Percentiles rank a stretch among this genome's conserved stretches.
Evolutionary conservation across 2,888 invertebrate species (phyloP).

Genomic region (Xestia c-nigrum): DNA sequence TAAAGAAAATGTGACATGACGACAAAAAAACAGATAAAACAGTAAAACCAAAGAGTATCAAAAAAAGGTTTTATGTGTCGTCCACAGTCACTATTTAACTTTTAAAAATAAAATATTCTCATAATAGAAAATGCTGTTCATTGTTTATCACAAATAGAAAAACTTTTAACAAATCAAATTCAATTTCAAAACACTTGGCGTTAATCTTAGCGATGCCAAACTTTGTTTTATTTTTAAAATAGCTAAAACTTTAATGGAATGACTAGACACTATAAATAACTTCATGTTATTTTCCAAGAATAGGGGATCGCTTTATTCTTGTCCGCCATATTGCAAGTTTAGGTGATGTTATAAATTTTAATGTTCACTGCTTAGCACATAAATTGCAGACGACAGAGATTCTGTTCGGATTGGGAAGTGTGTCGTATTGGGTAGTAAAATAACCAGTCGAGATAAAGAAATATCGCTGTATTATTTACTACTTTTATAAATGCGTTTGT

Average conservation of each 20-base stretch:
- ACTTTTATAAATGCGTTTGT: neutral
- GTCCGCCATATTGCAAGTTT: conserved; percentile 63
- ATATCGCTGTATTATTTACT: neutral
- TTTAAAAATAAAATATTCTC: neutral
- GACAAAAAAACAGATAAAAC: no score
- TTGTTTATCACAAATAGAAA: conserved; percentile 41
- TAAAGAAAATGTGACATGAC: no score
- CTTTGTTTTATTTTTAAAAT: conserved; percentile 37
- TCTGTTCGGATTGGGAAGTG: conserved; percentile 21
- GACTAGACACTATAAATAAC: conserved; percentile 68
- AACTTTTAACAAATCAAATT: conserved; percentile 54
- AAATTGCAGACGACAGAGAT: conserved; percentile 66
- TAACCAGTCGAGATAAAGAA: conserved; percentile 1
- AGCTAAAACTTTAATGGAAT: conserved; percentile 49
- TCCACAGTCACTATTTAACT: neutral
- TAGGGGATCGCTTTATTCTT: conserved; percentile 50
- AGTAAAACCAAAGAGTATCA: no score
- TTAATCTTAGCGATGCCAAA: conserved; percentile 39
- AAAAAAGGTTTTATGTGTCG: no score
- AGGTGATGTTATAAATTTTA: conserved; percentile 71
- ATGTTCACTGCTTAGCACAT: conserved; percentile 70
- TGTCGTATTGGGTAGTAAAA: conserved; percentile 18
- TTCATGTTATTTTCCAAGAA: conserved; percentile 54
- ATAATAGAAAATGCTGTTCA: conserved; percentile 12
- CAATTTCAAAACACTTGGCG: conserved; percentile 55